Percentiles rank a stretch among this genome's conserved stretches.
Conservation (phyloP, 2,113 vertebrate genomes). For the Scalopus aquaticus region DNA sequence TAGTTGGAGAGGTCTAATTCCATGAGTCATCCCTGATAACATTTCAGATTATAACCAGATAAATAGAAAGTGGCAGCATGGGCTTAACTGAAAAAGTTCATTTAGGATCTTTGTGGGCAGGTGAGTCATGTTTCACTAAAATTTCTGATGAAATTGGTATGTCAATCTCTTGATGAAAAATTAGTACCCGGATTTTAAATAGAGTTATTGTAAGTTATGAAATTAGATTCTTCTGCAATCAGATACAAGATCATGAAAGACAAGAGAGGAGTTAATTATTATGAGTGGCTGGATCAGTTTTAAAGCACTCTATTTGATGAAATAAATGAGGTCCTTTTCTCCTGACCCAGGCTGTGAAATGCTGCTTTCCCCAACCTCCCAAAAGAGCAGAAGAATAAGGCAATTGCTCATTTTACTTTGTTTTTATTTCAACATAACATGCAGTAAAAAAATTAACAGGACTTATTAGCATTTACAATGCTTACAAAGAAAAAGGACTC, state of each 20-base stretch:
- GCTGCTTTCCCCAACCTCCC: slow-evolving; percentile 67
- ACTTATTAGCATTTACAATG: slow-evolving; percentile 79
- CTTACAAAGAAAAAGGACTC: slow-evolving; percentile 78
- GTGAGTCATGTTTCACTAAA: slow-evolving; percentile 46
- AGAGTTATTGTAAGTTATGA: slow-evolving; percentile 69
- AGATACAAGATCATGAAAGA: slow-evolving; percentile 24
- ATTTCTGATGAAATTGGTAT: slow-evolving; percentile 67
- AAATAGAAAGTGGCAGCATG: slow-evolving; percentile 52
- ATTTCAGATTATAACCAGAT: slow-evolving; percentile 56
- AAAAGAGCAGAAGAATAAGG: slow-evolving; percentile 79
- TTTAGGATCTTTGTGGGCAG: slow-evolving; percentile 53
- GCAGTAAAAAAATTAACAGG: slow-evolving; percentile 78
- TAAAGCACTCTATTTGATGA: slow-evolving; percentile 45
- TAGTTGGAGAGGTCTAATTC: slow-evolving; percentile 34
- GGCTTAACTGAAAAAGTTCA: slow-evolving; percentile 46
- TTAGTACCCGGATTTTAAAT: slow-evolving; percentile 62
- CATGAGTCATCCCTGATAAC: slow-evolving; percentile 6
- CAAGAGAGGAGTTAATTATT: slow-evolving; percentile 52
- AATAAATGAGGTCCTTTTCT: slow-evolving; percentile 31
- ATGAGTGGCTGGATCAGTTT: slow-evolving; percentile 51
- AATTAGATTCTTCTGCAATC: slow-evolving; percentile 55
- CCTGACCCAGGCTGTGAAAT: slow-evolving; percentile 43
- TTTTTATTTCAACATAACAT: slow-evolving; percentile 82
- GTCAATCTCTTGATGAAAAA: slow-evolving; percentile 59
- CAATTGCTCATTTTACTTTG: slow-evolving; percentile 75